A percentile compares a stretch with the other conserved stretches of the same genome.
These are phyloP conservation scores for Fopius arisanus DNA, from an alignment of 1,140 invertebrate genomes.

Conservation along the genomic window DNA sequence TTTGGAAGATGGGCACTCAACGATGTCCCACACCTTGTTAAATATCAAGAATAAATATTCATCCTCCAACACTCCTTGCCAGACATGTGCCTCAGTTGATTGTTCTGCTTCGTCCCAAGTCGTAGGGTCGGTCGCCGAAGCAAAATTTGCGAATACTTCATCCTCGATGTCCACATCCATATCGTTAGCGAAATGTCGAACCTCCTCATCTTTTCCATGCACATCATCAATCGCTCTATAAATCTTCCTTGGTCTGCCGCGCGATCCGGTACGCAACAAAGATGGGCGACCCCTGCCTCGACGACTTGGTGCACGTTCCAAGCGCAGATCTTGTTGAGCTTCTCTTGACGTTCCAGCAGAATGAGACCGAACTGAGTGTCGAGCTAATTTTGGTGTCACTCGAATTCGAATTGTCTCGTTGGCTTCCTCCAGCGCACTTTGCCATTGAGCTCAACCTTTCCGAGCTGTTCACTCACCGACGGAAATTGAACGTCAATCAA, in stretches of 20 bases:
- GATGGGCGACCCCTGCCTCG: background rate
- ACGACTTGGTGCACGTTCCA: background rate
- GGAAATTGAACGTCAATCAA: no score
- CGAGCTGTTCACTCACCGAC: no score
- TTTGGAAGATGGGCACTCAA: background rate
- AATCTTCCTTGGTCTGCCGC: background rate
- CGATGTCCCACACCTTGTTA: background rate
- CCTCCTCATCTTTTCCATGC: background rate
- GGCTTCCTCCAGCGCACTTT: no score
- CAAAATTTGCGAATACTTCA: background rate
- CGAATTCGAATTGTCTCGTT: no score
- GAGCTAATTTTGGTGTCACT: no score
- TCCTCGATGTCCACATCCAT: background rate
- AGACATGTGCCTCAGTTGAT: background rate
- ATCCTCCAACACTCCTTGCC: slow-evolving; percentile 41
- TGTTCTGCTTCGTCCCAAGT: slow-evolving; percentile 3
- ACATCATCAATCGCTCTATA: background rate
- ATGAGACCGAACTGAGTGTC: no score
- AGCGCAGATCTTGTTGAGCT: no score
- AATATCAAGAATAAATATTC: slow-evolving; percentile 35
- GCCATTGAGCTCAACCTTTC: no score
- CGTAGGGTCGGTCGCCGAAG: background rate
- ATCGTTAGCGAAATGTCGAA: background rate
- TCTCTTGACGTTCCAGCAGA: no score
- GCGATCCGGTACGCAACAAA: background rate